A percentile compares a stretch with the other conserved stretches of the same genome.
Evolutionary conservation across 2,888 invertebrate species (phyloP).

Genomic region (Phortica okadai): DNA sequence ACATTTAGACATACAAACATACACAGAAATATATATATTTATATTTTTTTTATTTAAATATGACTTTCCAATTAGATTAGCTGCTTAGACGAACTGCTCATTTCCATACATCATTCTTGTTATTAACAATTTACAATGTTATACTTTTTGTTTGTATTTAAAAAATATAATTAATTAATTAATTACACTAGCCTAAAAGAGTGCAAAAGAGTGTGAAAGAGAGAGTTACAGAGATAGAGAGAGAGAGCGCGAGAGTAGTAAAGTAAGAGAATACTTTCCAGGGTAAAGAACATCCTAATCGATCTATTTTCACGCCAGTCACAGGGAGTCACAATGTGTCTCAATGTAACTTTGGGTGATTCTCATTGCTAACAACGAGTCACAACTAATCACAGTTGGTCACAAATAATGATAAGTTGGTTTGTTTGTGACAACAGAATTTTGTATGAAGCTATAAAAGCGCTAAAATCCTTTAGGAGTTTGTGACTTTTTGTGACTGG

Average conservation of each 20-base stretch:
- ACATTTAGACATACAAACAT: constrained; percentile 24
- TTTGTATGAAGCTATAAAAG: too few relatives aligned
- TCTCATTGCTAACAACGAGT: too few relatives aligned
- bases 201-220: not conserved
- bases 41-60: constrained; percentile 34
- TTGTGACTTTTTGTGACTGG: too few relatives aligned
- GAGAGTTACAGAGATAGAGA: not conserved
- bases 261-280: too few relatives aligned
- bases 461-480: too few relatives aligned
- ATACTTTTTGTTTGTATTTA: not conserved
- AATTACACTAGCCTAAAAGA: constrained; percentile 30
- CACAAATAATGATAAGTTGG: too few relatives aligned
- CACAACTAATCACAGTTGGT: too few relatives aligned
- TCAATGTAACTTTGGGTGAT: too few relatives aligned
- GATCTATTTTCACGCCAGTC: too few relatives aligned
- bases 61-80: constrained; percentile 42
- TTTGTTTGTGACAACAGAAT: too few relatives aligned
- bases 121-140: constrained; percentile 28
- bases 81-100: constrained; percentile 9
- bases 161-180: constrained; percentile 19
- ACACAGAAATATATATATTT: constrained; percentile 27
- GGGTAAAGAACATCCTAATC: too few relatives aligned
- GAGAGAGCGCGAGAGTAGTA: not conserved
- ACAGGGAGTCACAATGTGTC: too few relatives aligned
- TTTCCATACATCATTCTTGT: not conserved